phyloP scores from a whole-genome alignment of 2,797 vertebrate genomes.

The Distichodus sexfasciatus region DNA sequence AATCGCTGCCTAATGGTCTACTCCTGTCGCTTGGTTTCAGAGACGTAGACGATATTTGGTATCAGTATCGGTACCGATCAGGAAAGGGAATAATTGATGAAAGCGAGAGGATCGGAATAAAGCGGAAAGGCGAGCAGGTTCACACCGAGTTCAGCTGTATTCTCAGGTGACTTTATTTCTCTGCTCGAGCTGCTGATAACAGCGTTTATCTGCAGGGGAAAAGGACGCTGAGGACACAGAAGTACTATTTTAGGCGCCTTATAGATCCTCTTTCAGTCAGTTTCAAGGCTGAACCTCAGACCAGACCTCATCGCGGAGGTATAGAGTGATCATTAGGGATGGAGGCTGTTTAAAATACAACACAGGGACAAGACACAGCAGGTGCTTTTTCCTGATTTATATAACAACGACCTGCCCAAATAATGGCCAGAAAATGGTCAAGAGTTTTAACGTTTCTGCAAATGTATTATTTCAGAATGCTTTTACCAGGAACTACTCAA shows the following conservation, averaged over 20 bases:
- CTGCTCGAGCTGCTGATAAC: constrained; percentile 55
- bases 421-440: too few species aligned
- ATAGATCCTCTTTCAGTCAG: constrained; percentile 74
- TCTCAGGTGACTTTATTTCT: constrained; percentile 89
- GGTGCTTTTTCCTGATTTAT: too few species aligned
- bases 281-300: constrained; percentile 20
- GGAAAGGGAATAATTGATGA: constrained; percentile 88
- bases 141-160: constrained; percentile 85
- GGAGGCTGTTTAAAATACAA: too few species aligned
- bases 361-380: too few species aligned
- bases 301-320: background rate
- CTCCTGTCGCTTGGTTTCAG: too few species aligned
- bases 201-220: constrained; percentile 45
- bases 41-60: constrained; percentile 51
- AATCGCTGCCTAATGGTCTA: too few species aligned
- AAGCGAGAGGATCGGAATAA: constrained; percentile 72
- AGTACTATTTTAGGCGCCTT: constrained; percentile 57
- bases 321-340: too few species aligned
- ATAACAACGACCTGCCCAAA: too few species aligned
- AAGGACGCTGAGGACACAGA: constrained; percentile 40
- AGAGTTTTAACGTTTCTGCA: too few species aligned
- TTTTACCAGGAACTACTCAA: too few species aligned
- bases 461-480: too few species aligned
- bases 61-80: constrained; percentile 81
- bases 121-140: constrained; percentile 78